Percentiles rank a stretch among this genome's conserved stretches.
These are phyloP conservation scores for Cosmopolites sordidus DNA, from an alignment of 2,888 invertebrate species.

Conservation along the genomic window DNA sequence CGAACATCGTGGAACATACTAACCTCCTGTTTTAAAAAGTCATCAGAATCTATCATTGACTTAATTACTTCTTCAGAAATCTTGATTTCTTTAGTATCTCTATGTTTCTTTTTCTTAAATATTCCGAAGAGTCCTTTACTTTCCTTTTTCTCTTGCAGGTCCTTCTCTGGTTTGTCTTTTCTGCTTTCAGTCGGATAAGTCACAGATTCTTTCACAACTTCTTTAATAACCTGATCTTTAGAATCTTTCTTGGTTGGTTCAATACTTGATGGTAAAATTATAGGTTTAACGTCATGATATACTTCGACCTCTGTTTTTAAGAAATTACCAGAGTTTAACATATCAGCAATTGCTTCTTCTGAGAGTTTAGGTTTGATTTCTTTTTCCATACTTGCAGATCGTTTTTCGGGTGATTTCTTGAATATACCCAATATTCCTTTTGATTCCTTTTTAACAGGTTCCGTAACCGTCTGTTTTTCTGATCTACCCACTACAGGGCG, in stretches of 20 bases:
- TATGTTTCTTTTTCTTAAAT: conserved; percentile 15
- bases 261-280: conserved; percentile 6
- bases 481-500: conserved; percentile 10
- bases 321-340: conserved; percentile 20
- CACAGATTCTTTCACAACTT: neutral
- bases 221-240: neutral
- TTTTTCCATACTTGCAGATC: conserved; percentile 2
- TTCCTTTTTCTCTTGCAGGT: conserved; percentile 1
- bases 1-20: conserved; percentile 27
- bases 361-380: conserved; percentile 3
- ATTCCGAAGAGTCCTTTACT: conserved; percentile 5
- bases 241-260: neutral
- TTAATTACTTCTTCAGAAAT: conserved; percentile 21
- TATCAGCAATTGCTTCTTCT: conserved; percentile 12
- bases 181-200: neutral
- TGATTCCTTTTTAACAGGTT: conserved; percentile 17
- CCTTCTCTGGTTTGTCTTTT: conserved; percentile 4
- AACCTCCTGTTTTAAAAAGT: conserved; percentile 21
- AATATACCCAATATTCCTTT: conserved; percentile 25
- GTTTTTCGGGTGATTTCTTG: conserved; percentile 14
- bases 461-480: conserved; percentile 15
- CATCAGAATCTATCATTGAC: conserved; percentile 24
- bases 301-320: conserved; percentile 30
- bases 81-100: conserved; percentile 15
- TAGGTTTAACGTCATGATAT: conserved; percentile 32